Conservation (phyloP, 2,888 invertebrate species). For the Tuberolachnus salignus region DNA sequence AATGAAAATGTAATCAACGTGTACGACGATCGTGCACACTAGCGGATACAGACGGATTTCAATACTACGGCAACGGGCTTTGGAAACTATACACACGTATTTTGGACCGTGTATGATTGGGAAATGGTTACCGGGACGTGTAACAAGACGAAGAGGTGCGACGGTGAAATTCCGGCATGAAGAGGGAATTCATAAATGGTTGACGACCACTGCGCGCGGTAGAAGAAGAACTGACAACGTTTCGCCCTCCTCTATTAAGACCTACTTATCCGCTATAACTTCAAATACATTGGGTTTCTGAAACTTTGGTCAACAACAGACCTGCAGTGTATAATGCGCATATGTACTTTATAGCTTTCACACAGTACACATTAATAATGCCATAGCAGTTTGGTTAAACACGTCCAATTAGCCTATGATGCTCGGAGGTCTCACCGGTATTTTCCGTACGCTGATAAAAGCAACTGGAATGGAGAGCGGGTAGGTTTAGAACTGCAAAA, state of each 20-base stretch:
- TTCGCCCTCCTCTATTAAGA: neutral
- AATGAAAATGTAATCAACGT: no score
- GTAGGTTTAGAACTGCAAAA: conserved; percentile 37
- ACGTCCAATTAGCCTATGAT: conserved; percentile 37
- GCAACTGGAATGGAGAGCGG: conserved; percentile 7
- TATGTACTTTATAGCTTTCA: conserved; percentile 49
- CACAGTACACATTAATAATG: conserved; percentile 45
- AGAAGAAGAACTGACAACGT: neutral
- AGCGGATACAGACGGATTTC: no score
- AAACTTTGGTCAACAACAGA: conserved; percentile 43
- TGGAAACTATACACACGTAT: no score
- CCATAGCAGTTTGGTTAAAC: conserved; percentile 47
- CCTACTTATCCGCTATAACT: conserved; percentile 20
- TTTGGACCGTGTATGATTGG: no score
- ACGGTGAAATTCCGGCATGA: no score
- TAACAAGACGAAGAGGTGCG: no score
- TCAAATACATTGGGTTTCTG: conserved; percentile 25
- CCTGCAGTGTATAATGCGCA: conserved; percentile 26
- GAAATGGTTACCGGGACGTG: no score
- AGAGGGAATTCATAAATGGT: no score
- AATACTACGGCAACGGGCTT: no score
- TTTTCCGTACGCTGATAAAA: conserved; percentile 45
- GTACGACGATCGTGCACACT: no score
- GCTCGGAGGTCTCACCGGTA: conserved; percentile 18
- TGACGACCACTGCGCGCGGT: no score